Base-by-base conservation (phyloP, 2,888 invertebrate species). In the Lordiphosa fenestrarum region DNA sequence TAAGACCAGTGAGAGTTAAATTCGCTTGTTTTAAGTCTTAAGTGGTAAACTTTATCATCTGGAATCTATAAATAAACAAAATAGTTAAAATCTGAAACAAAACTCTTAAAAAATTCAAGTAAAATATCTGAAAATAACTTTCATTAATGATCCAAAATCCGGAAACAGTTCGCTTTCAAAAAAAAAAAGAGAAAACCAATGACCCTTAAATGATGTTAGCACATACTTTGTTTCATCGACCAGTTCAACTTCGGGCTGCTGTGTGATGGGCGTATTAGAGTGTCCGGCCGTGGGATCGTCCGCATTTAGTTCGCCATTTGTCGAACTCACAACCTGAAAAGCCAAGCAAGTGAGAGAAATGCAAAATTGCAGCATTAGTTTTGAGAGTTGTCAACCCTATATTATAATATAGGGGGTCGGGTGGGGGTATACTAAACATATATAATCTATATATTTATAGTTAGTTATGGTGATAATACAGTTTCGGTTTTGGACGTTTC, bases 181-280 rank as follows among this genome's bases (percentile, higher is more conserved):
- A 30, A 30, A 30, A 30, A 9, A 30, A 9, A 4, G 2, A 15
- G 1, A 15, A 15, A 15, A 15, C 15, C 15, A 10, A 30, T 30
- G 9, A 30, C 9, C 30, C 30, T 9, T 30, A 10, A 9, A 53
- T 30, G 33, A 38, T 53, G 33, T 10, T 33, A 6, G 15, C 91
- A 94, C 95, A 93, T 93, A 97, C 97, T 97, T 98, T 92, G 97
- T 98, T 93, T 98, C 98, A 91, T 98, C 98, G 86, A 96, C 95
- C 88, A 97, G 94, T 90, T 98, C 98, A 71, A 97, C 95, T 91
- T 98, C 98, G 89, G 95, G 95, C 90, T 95, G 95, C 89, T 94
- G 96, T 76, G 98, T 96, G 90, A 98, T 98, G 75, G 98, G 98
- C 86, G 98, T 97, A 91, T 98, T 98, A 90, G 98, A 98, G 91